Evolutionary conservation across 30 jellyfish, hydroid and myxozoan genomes (phyloP), one percentile per base, ranked within the genome.

Genomic region (Nemopilema nomurai): DNA sequence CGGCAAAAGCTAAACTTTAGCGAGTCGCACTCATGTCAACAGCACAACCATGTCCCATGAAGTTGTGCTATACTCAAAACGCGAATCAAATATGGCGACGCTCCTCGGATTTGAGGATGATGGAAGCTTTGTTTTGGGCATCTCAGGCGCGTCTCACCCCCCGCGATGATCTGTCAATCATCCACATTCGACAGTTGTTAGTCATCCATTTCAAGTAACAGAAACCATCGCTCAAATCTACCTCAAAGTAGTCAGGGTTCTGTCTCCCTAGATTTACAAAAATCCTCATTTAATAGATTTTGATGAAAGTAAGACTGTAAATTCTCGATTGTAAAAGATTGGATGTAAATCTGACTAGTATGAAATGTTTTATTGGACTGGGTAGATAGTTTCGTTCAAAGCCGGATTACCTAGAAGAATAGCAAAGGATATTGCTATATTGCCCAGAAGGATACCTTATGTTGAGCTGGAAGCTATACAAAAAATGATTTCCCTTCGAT

Each of bases 111-210:
- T 75, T 82, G 91, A 81, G 93, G 83, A 82, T 76, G 90, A 62
- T 74, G 90, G 82, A 74, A 74, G 88, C 84, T 76, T 82, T 90
- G 88, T 90, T 82, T 90, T 69, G 83, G 26, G 87, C 91, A 63
- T 69, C 88, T 90, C 92, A 90, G 97, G 97, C 93, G 97, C 97
- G 97, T 79, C 97, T 90, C 79, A 70, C 93, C 97, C 97, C 97
- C 97, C 91, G 94, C 93, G 90, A 79, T 8, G 94, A 63, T 17
- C 90, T 76, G 91, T 90, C 92, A 90, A 90, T 90, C 90, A 90
- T 41, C 81, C 62, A 41, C 74, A 80, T 80, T 80, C 76, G 65
- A 65, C 65, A 80, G 89, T 66, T 57, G 87, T 84, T 84, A 84
- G 86, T 84, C 93, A 84, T 84, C 71, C 25, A n/a, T 31, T 22